Evolutionary conservation across 2,113 vertebrate species (phyloP).

Genomic region (Cyprinodon variegatus): DNA sequence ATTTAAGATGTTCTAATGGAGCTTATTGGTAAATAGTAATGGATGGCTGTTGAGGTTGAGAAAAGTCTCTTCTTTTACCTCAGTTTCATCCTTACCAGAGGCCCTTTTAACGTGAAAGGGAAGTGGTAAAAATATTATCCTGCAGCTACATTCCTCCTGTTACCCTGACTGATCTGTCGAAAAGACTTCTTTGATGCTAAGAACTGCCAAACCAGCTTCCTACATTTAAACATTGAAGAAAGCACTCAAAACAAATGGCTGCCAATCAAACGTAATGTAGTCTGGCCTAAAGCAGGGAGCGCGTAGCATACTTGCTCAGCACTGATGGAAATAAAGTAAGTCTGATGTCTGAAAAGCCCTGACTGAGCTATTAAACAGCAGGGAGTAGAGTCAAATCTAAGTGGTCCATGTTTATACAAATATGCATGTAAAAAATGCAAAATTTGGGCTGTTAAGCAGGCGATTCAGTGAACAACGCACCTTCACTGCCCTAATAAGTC

Average conservation of each 20-base stretch:
- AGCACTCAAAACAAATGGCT: slow-evolving; percentile 48
- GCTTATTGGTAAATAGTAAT: background rate
- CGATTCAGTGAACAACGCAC: slow-evolving; percentile 53
- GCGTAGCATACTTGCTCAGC: slow-evolving; percentile 52
- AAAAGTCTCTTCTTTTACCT: too few species aligned
- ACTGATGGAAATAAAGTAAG: slow-evolving; percentile 60
- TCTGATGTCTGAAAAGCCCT: slow-evolving; percentile 36
- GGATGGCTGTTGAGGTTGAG: background rate
- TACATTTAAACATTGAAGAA: slow-evolving; percentile 41
- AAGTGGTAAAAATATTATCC: slow-evolving; percentile 55
- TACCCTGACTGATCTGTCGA: slow-evolving; percentile 62
- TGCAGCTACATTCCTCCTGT: slow-evolving; percentile 68
- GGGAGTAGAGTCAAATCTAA: slow-evolving; percentile 39
- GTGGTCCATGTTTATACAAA: slow-evolving; percentile 30
- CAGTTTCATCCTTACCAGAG: slow-evolving; percentile 3
- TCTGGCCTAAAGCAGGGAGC: slow-evolving; percentile 58
- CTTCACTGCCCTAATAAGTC: slow-evolving; percentile 67
- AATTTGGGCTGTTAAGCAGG: slow-evolving; percentile 44
- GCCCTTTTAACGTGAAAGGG: slow-evolving; percentile 34
- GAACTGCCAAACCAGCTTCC: slow-evolving; percentile 55
- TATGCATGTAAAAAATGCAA: slow-evolving; percentile 34
- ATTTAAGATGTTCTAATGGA: background rate
- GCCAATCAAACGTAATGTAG: slow-evolving; percentile 67
- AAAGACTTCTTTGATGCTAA: slow-evolving; percentile 66
- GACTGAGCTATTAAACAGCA: slow-evolving; percentile 57